Conservation (phyloP, 1,140 invertebrate genomes). For the Cherax destructor region DNA sequence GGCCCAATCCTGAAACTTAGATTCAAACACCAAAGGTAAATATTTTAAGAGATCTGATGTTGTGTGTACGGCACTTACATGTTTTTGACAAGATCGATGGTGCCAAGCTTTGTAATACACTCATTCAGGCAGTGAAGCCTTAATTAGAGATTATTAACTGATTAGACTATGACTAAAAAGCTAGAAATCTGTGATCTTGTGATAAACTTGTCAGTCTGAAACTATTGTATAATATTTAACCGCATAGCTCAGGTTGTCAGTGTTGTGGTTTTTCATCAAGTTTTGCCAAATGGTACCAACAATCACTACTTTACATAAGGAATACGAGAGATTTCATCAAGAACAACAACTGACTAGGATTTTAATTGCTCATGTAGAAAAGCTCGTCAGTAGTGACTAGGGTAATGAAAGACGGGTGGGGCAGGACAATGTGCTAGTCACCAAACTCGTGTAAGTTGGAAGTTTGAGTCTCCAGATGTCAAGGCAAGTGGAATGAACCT, state of each 20-base stretch:
- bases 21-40: constrained; percentile 68
- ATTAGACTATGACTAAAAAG: not conserved
- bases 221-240: constrained; percentile 62
- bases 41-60: constrained; percentile 69
- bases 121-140: not conserved
- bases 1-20: constrained; percentile 38
- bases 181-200: constrained; percentile 59
- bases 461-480: constrained; percentile 33
- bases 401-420: constrained; percentile 37
- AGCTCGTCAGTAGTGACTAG: constrained; percentile 41
- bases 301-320: constrained; percentile 30
- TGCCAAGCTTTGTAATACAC: not conserved
- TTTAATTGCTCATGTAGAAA: constrained; percentile 52
- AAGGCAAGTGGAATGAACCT: constrained; percentile 6
- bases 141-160: not conserved
- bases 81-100: constrained; percentile 58
- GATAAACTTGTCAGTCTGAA: constrained; percentile 62
- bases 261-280: constrained; percentile 60
- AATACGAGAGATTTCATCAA: constrained; percentile 24
- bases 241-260: constrained; percentile 66
- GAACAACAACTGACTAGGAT: constrained; percentile 52
- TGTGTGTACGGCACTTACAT: constrained; percentile 54
- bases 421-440: constrained; percentile 62
- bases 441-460: constrained; percentile 34
- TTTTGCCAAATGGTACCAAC: constrained; percentile 52